Percentiles rank a stretch among this genome's conserved stretches.
Evolutionary conservation across 1,140 invertebrate genomes (phyloP).

Genomic region (Papilio xuthus): DNA sequence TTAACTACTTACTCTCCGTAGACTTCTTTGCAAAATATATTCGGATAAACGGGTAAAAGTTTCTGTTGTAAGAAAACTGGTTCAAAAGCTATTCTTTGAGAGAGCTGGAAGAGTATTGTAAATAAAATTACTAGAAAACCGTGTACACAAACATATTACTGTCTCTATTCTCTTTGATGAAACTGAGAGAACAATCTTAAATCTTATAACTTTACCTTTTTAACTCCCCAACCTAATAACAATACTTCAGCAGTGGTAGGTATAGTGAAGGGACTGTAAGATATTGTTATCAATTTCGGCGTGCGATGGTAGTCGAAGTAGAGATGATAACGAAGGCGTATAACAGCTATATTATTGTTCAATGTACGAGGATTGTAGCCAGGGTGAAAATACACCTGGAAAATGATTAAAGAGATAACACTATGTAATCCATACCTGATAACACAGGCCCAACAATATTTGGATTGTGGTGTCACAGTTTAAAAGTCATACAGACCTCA

Average conservation of each 20-base stretch:
- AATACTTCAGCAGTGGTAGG: constrained; percentile 63
- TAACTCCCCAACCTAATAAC: constrained; percentile 72
- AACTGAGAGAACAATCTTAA: too few relatives aligned
- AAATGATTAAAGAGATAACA: background rate
- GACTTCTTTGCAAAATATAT: constrained; percentile 69
- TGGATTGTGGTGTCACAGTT: too few relatives aligned
- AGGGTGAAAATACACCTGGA: constrained; percentile 73
- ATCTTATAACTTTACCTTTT: constrained; percentile 52
- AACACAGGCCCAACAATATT: background rate
- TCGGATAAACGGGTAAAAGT: constrained; percentile 67
- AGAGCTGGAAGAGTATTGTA: constrained; percentile 52
- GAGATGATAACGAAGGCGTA: constrained; percentile 59
- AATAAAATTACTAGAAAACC: background rate
- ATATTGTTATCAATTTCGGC: constrained; percentile 65
- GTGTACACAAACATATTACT: too few relatives aligned
- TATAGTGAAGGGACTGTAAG: constrained; percentile 44
- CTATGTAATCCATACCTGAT: background rate
- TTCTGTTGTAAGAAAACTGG: constrained; percentile 72
- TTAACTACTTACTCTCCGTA: constrained; percentile 74
- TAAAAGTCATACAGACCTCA: constrained; percentile 48
- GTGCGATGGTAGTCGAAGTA: constrained; percentile 61
- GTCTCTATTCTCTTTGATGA: too few relatives aligned
- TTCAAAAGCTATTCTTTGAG: constrained; percentile 61
- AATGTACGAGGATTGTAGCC: constrained; percentile 65
- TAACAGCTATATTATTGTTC: constrained; percentile 65